Evolutionary conservation across 2,113 vertebrate species (phyloP).

Genomic region (Perognathus longimembris): DNA sequence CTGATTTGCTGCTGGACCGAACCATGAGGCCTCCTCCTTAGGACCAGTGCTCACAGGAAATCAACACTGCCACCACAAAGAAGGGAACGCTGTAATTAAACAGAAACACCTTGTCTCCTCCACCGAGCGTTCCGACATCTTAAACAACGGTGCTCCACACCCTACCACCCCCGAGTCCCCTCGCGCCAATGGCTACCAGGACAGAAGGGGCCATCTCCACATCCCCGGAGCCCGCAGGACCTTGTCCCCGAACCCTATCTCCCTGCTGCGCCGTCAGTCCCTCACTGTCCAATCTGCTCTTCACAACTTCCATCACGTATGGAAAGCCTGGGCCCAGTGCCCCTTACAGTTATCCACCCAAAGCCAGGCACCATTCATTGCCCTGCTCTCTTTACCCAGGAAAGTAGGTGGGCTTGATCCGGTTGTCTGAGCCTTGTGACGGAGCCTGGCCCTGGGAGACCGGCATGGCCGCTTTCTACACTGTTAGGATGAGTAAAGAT

Average conservation of each 20-base stretch:
- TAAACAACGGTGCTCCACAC: accelerated
- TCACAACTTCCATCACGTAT: background rate
- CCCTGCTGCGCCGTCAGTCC: accelerated
- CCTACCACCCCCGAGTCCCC: accelerated
- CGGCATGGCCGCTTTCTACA: background rate
- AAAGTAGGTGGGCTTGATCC: too few species aligned
- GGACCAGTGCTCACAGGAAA: background rate
- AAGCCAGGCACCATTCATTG: background rate
- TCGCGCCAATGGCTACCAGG: accelerated
- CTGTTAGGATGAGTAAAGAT: background rate
- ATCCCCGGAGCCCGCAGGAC: too few species aligned
- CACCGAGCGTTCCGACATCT: accelerated
- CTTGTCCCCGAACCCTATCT: accelerated
- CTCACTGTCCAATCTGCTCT: accelerated
- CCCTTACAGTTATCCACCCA: background rate
- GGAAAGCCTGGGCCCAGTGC: background rate
- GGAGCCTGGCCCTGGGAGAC: accelerated
- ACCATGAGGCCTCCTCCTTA: background rate
- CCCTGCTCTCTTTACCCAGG: background rate
- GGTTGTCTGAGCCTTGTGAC: accelerated
- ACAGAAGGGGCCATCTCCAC: accelerated
- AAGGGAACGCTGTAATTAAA: too few species aligned
- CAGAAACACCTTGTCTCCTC: too few species aligned
- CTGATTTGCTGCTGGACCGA: background rate
- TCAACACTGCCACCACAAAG: too few species aligned